Conservation (phyloP, 1,140 invertebrate species). For the Coenobita brevimanus region DNA sequence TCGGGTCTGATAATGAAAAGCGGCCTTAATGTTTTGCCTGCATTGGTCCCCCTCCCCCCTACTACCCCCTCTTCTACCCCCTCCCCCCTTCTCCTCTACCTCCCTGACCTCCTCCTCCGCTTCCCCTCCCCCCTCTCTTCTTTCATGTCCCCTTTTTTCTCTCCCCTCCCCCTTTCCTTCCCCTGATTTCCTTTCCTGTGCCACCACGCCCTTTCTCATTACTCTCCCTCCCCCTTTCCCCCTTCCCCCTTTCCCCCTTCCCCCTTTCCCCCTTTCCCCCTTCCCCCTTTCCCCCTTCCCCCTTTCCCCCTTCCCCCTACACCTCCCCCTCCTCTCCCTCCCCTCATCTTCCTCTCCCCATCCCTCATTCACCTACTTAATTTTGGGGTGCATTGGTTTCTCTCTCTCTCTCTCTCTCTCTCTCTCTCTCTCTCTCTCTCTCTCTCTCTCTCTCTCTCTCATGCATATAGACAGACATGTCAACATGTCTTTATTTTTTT, state of each 20-base stretch:
- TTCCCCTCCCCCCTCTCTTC: not conserved
- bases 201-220: not conserved
- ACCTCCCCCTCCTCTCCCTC: not conserved
- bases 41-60: not conserved
- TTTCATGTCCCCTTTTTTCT: not conserved
- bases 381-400: not conserved
- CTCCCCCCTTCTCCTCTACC: too few species aligned
- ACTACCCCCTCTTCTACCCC: not conserved
- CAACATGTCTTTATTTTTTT: too few species aligned
- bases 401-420: slow-evolving; percentile 16
- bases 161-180: too few species aligned
- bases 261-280: not conserved
- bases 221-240: too few species aligned
- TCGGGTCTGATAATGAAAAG: too few species aligned
- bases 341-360: not conserved
- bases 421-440: not conserved
- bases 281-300: not conserved
- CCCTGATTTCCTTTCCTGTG: too few species aligned
- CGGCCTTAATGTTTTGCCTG: not conserved
- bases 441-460: slow-evolving; percentile 34
- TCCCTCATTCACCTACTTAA: not conserved
- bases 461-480: not conserved
- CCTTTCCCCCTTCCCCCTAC: not conserved
- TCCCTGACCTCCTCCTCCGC: not conserved
- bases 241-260: not conserved